phyloP scores from a whole-genome alignment of 1,140 invertebrate genomes.

The Dendroctonus valens region DNA sequence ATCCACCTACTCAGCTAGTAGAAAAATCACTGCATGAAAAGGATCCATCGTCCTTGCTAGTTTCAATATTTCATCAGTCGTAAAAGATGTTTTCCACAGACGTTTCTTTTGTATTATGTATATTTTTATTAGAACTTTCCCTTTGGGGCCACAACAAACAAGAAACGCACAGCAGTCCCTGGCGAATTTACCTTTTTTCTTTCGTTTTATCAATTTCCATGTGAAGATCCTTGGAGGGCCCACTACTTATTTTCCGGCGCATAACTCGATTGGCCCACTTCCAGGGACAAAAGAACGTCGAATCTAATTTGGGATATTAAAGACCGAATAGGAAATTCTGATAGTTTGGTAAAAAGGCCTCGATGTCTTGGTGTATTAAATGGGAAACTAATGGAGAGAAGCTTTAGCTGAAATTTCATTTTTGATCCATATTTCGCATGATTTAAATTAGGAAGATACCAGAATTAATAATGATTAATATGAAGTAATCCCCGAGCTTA shows the following conservation, averaged over 20 bases:
- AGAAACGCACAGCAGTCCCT: slow-evolving; percentile 17
- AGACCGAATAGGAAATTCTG: no score
- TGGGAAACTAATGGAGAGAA: no score
- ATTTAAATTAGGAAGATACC: no score
- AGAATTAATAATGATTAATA: no score
- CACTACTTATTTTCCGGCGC: slow-evolving; percentile 24
- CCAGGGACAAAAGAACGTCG: not conserved
- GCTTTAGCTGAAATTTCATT: no score
- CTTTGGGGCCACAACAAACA: slow-evolving; percentile 10
- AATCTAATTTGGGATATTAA: no score
- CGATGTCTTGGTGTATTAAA: no score
- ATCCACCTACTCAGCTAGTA: no score
- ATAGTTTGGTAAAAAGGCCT: no score
- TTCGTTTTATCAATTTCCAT: slow-evolving; percentile 26
- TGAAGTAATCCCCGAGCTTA: no score
- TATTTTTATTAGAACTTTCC: slow-evolving; percentile 30
- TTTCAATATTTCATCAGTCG: not conserved
- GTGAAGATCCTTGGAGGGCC: slow-evolving; percentile 15
- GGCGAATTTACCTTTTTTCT: slow-evolving; percentile 22
- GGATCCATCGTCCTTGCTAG: not conserved
- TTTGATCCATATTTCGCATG: no score
- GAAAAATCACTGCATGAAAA: not conserved
- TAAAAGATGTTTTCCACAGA: slow-evolving; percentile 13
- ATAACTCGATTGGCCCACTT: slow-evolving; percentile 21
- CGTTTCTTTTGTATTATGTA: slow-evolving; percentile 26